These are phyloP conservation scores for Sylvilagus bachmani DNA, from an alignment of 2,113 vertebrate genomes.

Conservation along the genomic window DNA sequence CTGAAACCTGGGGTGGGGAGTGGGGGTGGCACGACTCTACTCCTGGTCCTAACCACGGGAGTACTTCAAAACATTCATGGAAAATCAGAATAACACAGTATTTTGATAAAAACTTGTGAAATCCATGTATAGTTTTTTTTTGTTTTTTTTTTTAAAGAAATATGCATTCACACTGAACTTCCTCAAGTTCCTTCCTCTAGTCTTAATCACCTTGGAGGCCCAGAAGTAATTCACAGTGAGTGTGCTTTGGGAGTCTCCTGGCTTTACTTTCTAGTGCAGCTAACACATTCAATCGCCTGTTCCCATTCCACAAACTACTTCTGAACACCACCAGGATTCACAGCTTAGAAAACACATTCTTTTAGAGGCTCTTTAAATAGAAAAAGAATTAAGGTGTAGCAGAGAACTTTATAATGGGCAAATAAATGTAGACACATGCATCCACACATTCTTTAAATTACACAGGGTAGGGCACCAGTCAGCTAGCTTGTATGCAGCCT, in stretches of 20 bases:
- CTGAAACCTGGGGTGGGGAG: background rate
- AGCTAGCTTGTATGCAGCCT: background rate
- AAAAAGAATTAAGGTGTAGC: background rate
- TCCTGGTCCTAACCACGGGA: background rate
- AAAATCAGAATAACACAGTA: too few relatives aligned
- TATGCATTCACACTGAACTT: too few relatives aligned
- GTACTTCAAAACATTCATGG: too few relatives aligned
- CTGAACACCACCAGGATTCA: background rate
- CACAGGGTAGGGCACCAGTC: background rate
- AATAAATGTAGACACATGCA: accelerated
- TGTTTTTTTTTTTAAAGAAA: too few relatives aligned
- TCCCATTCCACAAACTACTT: background rate
- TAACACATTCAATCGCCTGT: background rate
- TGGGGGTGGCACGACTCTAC: background rate
- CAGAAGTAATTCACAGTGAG: background rate
- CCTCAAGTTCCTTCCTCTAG: background rate
- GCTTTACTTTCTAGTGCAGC: background rate
- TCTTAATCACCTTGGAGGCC: background rate
- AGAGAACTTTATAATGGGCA: background rate
- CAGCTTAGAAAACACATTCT: background rate
- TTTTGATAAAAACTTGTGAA: too few relatives aligned
- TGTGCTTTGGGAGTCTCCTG: background rate
- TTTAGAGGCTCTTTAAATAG: background rate
- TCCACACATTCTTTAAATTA: background rate
- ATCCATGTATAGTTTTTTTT: too few relatives aligned